Evolutionary conservation across 2,888 invertebrate genomes (phyloP).

Genomic region (Trichacis sp.): DNA sequence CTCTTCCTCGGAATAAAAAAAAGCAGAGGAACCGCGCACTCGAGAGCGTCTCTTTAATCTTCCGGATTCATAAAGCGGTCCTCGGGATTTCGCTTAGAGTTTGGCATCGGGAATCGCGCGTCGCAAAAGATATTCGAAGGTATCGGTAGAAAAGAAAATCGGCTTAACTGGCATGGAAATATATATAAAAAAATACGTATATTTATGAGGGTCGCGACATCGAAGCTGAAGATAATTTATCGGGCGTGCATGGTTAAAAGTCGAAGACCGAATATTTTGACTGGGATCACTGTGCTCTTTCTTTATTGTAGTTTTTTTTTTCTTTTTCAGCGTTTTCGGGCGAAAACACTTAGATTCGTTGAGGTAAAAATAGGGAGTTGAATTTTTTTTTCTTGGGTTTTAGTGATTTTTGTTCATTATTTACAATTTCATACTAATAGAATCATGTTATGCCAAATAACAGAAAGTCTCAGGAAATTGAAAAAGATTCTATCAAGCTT

Average conservation of each 20-base stretch:
- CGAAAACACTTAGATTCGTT: too few species aligned
- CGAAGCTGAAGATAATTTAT: slow-evolving; percentile 68
- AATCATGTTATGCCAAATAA: too few species aligned
- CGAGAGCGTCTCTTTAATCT: slow-evolving; percentile 63
- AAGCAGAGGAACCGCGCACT: slow-evolving; percentile 50
- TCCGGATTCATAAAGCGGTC: slow-evolving; percentile 61
- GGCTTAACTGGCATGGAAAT: slow-evolving; percentile 62
- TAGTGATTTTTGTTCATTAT: too few species aligned
- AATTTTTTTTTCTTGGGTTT: too few species aligned
- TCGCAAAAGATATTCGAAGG: slow-evolving; percentile 54
- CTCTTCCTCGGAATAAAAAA: slow-evolving; percentile 24
- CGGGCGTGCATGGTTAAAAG: slow-evolving; percentile 50
- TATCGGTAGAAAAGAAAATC: slow-evolving; percentile 66
- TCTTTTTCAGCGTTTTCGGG: too few species aligned
- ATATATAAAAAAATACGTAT: slow-evolving; percentile 63
- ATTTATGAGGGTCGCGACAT: slow-evolving; percentile 69
- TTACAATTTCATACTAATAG: too few species aligned
- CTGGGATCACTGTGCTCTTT: slow-evolving; percentile 51
- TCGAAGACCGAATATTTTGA: slow-evolving; percentile 57
- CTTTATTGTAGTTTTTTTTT: slow-evolving; percentile 17
- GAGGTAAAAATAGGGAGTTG: too few species aligned
- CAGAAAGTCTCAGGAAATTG: too few species aligned
- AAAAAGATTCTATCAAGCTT: too few species aligned
- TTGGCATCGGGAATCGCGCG: slow-evolving; percentile 61
- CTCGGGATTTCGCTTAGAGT: slow-evolving; percentile 50